Evolutionary conservation across 2,113 vertebrate genomes (phyloP).

Genomic region (Herpetotheres cachinnans): DNA sequence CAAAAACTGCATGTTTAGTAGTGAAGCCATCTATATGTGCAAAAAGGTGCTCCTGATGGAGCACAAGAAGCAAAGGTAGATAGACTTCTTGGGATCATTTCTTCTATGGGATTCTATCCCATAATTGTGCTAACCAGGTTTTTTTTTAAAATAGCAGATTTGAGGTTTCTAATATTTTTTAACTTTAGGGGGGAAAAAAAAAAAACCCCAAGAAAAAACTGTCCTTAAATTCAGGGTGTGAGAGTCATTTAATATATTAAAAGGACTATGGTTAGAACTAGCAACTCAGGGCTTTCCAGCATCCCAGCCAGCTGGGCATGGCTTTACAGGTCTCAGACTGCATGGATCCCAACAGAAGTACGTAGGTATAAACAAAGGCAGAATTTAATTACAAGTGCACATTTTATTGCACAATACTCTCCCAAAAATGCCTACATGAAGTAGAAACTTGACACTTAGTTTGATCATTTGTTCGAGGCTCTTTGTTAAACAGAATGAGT

Average conservation of each 20-base stretch:
- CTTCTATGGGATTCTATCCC: not conserved
- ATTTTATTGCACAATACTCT: constrained; percentile 15
- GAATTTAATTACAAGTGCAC: constrained; percentile 21
- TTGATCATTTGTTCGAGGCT: not conserved
- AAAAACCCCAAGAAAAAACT: not conserved
- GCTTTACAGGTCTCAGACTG: not conserved
- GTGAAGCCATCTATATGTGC: not conserved
- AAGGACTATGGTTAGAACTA: not conserved
- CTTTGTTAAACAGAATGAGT: not conserved
- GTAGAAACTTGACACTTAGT: not conserved
- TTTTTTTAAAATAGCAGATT: not conserved
- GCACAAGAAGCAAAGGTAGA: not conserved
- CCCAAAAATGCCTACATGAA: not conserved
- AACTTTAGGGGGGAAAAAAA: accelerated
- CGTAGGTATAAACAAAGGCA: not conserved
- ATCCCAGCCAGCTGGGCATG: not conserved
- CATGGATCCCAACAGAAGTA: not conserved
- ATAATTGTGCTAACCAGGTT: not conserved
- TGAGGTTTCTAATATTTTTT: not conserved
- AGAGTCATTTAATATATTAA: not conserved
- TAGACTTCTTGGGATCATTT: not conserved
- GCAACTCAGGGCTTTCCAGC: not conserved
- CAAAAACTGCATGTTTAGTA: not conserved
- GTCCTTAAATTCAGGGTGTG: not conserved
- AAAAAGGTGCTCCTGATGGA: not conserved